Conservation (phyloP, 2,888 invertebrate genomes). For the Gymnosoma rotundatum region DNA sequence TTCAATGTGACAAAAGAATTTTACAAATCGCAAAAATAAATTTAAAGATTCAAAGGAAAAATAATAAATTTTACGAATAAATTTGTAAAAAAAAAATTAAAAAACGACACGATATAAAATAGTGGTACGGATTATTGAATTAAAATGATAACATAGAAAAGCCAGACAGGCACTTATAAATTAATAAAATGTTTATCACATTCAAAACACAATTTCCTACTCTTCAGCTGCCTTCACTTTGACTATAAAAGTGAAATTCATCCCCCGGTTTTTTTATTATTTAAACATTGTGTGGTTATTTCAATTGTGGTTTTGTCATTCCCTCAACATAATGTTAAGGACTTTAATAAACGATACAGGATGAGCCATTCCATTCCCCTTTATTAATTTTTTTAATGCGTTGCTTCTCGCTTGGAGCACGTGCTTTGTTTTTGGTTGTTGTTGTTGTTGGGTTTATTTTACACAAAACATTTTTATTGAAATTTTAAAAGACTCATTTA, state of each 20-base stretch:
- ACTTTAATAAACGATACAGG: background rate
- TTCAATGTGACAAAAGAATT: too few relatives aligned
- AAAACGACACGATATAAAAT: too few relatives aligned
- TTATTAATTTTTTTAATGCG: constrained; percentile 39
- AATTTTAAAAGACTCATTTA: too few relatives aligned
- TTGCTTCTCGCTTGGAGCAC: constrained; percentile 44
- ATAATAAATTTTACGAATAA: too few relatives aligned
- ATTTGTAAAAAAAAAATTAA: too few relatives aligned
- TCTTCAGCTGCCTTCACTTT: background rate
- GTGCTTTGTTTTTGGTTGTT: constrained; percentile 25
- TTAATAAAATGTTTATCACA: constrained; percentile 43
- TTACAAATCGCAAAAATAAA: too few relatives aligned
- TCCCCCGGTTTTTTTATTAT: constrained; percentile 1
- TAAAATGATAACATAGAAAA: too few relatives aligned
- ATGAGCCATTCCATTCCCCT: background rate
- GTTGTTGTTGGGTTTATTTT: too few relatives aligned
- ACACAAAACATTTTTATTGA: too few relatives aligned
- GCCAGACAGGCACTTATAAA: constrained; percentile 8
- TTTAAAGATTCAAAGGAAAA: too few relatives aligned
- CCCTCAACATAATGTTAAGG: background rate
- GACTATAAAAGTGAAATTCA: constrained; percentile 27
- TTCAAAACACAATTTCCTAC: background rate
- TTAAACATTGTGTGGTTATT: constrained; percentile 28
- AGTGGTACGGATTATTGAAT: too few relatives aligned
- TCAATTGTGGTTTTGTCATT: constrained; percentile 25